Evolutionary conservation across 2,797 vertebrate species (phyloP).

Genomic region (Danio choprae): DNA sequence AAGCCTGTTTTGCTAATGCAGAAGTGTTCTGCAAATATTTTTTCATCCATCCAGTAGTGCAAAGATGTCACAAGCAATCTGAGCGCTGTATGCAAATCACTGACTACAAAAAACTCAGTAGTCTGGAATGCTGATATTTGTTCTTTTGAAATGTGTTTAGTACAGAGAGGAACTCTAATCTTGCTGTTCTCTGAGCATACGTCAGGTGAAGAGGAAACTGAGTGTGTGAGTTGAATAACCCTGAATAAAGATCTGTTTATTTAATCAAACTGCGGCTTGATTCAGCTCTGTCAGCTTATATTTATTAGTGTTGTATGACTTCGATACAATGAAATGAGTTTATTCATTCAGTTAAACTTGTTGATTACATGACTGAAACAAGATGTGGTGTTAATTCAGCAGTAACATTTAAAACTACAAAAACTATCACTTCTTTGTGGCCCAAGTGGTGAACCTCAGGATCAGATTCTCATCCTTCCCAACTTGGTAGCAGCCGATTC

Average conservation of each 20-base stretch:
- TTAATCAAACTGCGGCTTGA: background rate
- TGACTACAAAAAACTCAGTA: background rate
- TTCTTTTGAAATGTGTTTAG: constrained; percentile 6
- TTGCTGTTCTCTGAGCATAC: constrained; percentile 15
- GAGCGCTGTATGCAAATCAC: background rate
- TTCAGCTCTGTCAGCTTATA: background rate
- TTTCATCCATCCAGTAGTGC: no score
- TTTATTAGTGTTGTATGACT: constrained; percentile 1
- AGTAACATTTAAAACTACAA: background rate
- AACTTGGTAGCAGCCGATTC: constrained; percentile 70
- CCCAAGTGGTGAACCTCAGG: constrained; percentile 68
- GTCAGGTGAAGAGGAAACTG: background rate
- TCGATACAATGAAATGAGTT: background rate
- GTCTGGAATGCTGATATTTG: background rate
- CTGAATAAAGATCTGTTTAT: background rate
- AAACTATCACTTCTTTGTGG: background rate
- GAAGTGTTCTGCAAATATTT: no score
- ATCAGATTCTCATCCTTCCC: constrained; percentile 69
- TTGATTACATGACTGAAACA: background rate
- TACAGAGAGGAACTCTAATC: background rate
- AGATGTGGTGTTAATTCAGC: background rate
- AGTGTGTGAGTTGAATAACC: background rate
- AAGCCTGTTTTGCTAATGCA: no score
- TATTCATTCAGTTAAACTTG: background rate
- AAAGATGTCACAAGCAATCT: background rate